Evolutionary conservation across 2,113 vertebrate species (phyloP).

Genomic region (Eidolon helvum): DNA sequence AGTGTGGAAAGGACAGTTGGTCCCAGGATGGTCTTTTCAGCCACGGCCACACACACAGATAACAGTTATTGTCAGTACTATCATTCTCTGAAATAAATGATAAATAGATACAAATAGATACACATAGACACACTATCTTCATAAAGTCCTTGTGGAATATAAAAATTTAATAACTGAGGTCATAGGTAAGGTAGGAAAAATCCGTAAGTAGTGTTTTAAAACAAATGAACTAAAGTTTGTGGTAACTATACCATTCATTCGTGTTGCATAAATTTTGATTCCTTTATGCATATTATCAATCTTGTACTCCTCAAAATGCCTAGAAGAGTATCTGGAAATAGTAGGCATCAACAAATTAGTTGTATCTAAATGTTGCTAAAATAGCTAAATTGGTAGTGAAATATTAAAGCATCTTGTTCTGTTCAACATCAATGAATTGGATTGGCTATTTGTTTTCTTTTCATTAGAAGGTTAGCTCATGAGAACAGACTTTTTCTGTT

Average conservation of each 20-base stretch:
- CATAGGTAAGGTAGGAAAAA: background rate
- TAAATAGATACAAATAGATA: constrained; percentile 32
- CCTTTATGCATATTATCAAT: background rate
- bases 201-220: constrained; percentile 22
- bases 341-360: background rate
- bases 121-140: background rate
- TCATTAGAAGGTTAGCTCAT: background rate
- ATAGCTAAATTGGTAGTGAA: background rate
- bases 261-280: background rate
- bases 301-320: background rate
- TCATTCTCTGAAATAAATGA: constrained; percentile 60
- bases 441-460: background rate
- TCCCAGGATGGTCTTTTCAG: constrained; percentile 52
- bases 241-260: background rate
- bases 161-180: constrained; percentile 48
- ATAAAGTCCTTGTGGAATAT: constrained; percentile 42
- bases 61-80: constrained; percentile 19
- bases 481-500: background rate
- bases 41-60: background rate
- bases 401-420: background rate
- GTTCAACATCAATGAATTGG: background rate
- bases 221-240: background rate
- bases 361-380: background rate
- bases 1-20: constrained; percentile 60
- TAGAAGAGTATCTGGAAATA: background rate